These are phyloP conservation scores for Takifugu bimaculatus DNA, from an alignment of 2,113 vertebrate genomes.

Conservation along the genomic window DNA sequence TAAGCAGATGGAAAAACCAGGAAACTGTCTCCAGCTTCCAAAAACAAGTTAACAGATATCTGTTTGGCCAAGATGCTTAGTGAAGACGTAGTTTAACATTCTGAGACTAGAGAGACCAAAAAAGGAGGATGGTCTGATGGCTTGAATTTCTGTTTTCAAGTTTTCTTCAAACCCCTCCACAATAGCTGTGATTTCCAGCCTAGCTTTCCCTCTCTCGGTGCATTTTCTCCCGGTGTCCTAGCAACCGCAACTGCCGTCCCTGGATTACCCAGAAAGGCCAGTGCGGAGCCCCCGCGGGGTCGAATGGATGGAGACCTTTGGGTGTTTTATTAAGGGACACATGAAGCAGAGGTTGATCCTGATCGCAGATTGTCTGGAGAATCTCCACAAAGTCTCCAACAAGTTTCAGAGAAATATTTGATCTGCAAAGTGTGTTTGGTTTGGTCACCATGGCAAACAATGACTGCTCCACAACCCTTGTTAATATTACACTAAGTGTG, in stretches of 20 bases:
- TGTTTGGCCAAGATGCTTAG: too few relatives aligned
- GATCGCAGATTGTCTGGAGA: constrained; percentile 31
- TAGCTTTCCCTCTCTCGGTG: constrained; percentile 20
- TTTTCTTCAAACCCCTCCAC: background rate
- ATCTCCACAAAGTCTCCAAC: constrained; percentile 13
- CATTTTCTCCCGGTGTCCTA: constrained; percentile 61
- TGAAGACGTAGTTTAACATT: too few relatives aligned
- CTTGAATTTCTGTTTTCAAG: too few relatives aligned
- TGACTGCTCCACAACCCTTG: constrained; percentile 22
- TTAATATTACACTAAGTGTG: constrained; percentile 69
- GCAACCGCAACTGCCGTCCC: constrained; percentile 66
- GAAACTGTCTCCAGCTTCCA: too few relatives aligned
- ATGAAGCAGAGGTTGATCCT: constrained; percentile 33
- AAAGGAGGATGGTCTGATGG: too few relatives aligned
- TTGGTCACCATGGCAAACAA: constrained; percentile 51
- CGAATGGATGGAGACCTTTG: constrained; percentile 28
- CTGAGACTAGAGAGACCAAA: too few relatives aligned
- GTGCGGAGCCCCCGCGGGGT: constrained; percentile 41
- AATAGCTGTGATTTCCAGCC: constrained; percentile 12
- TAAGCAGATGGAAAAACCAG: too few relatives aligned
- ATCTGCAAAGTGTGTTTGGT: constrained; percentile 34
- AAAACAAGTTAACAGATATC: too few relatives aligned
- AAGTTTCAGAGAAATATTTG: background rate
- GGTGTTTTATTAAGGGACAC: constrained; percentile 26
- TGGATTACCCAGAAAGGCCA: constrained; percentile 63